Evolutionary conservation across 2,888 invertebrate species (phyloP).

Genomic region (Calephelis perditalis): DNA sequence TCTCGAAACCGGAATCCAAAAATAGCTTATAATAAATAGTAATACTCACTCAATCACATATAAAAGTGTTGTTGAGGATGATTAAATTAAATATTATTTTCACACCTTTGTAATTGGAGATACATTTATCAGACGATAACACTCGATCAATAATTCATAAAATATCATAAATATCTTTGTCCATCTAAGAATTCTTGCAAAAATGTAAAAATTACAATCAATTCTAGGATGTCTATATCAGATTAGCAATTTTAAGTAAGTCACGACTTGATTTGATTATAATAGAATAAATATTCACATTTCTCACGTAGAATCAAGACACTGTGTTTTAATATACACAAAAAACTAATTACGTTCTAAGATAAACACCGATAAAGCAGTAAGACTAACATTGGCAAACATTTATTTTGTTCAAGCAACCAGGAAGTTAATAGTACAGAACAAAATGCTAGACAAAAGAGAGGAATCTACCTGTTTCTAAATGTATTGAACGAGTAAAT

Average conservation of each 20-base stretch:
- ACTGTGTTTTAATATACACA: background rate
- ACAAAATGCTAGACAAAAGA: slow-evolving; percentile 18
- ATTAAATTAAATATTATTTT: too few species aligned
- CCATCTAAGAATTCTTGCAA: background rate
- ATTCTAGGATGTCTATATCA: slow-evolving; percentile 4
- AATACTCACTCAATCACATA: too few species aligned
- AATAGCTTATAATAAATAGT: too few species aligned
- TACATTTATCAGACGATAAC: background rate
- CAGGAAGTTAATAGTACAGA: background rate
- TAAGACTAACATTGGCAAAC: slow-evolving; percentile 1
- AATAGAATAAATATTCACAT: slow-evolving; percentile 10
- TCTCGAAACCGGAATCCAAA: too few species aligned
- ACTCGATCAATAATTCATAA: slow-evolving; percentile 5
- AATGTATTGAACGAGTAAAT: slow-evolving; percentile 51
- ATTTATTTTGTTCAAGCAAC: background rate
- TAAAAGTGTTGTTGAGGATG: too few species aligned
- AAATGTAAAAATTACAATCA: slow-evolving; percentile 5
- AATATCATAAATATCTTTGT: background rate
- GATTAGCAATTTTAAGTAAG: slow-evolving; percentile 12
- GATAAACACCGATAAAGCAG: slow-evolving; percentile 8
- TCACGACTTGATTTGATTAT: slow-evolving; percentile 11
- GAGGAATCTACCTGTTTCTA: slow-evolving; percentile 38
- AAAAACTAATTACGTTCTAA: slow-evolving; percentile 1
- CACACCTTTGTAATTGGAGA: too few species aligned
- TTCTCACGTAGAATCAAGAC: slow-evolving; percentile 10